These are phyloP conservation scores for Clivina fossor DNA, from an alignment of 2,888 invertebrate species.

Conservation along the genomic window DNA sequence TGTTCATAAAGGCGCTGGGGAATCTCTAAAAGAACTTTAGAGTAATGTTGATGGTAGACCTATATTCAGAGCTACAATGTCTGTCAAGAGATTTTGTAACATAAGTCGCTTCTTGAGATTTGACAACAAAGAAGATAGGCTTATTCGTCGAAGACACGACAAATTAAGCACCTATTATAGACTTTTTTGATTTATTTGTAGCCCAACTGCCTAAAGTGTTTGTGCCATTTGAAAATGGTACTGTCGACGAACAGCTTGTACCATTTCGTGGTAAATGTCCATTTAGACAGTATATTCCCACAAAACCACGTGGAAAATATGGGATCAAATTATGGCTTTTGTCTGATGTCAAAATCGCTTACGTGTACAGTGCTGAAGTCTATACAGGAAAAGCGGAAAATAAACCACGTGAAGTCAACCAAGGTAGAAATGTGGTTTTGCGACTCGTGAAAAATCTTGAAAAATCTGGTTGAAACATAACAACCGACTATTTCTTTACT, in stretches of 20 bases:
- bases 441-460: constrained; percentile 23
- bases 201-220: constrained; percentile 10
- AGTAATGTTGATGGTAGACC: constrained; percentile 9
- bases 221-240: constrained; percentile 10
- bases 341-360: not conserved
- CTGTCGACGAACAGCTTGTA: constrained; percentile 23
- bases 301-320: constrained; percentile 17
- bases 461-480: constrained; percentile 6
- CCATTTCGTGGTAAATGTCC: constrained; percentile 16
- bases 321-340: constrained; percentile 10
- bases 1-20: constrained; percentile 21
- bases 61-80: constrained; percentile 17
- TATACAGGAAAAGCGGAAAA: constrained; percentile 7
- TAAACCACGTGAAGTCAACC: not conserved
- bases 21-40: constrained; percentile 18
- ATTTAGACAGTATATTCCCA: constrained; percentile 7
- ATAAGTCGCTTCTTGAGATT: not conserved
- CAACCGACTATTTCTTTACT: constrained; percentile 3
- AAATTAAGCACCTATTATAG: not conserved
- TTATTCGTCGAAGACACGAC: not conserved
- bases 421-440: constrained; percentile 21
- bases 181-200: constrained; percentile 14
- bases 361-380: too few species aligned
- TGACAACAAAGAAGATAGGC: constrained; percentile 3
- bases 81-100: constrained; percentile 12